phyloP scores from a whole-genome alignment of 2,888 invertebrate genomes.

The Hypsopygia costalis region DNA sequence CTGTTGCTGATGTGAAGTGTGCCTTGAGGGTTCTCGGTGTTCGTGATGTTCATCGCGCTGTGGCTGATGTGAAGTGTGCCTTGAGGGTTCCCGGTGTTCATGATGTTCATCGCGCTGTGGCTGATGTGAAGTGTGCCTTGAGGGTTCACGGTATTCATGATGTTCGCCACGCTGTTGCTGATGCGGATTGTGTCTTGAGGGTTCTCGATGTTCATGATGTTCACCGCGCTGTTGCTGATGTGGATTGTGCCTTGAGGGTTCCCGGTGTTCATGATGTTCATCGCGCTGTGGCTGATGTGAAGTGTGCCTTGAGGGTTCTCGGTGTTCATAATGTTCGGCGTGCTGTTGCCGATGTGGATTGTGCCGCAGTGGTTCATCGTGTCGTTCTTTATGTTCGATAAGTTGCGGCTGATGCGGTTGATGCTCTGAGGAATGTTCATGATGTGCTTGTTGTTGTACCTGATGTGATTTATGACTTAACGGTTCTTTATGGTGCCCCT shows the following conservation, averaged over 20 bases:
- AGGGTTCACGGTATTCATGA: conserved; percentile 19
- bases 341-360: conserved; percentile 15
- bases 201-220: conserved; percentile 24
- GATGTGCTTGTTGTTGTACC: not conserved
- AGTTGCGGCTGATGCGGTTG: not conserved
- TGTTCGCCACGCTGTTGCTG: not conserved
- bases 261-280: conserved; percentile 16
- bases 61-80: not conserved
- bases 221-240: conserved; percentile 13
- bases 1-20: conserved; percentile 4
- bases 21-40: conserved; percentile 16
- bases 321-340: conserved; percentile 24
- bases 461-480: not conserved
- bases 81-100: conserved; percentile 22
- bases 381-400: not conserved
- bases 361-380: no score
- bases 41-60: conserved; percentile 8
- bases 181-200: conserved; percentile 3
- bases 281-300: not conserved
- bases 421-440: no score
- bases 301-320: conserved; percentile 13
- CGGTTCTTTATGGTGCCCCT: conserved; percentile 16
- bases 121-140: conserved; percentile 5
- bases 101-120: conserved; percentile 21
- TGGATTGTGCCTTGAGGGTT: conserved; percentile 11